These are phyloP conservation scores for Campylomormyrus tamandua DNA, from an alignment of 2,113 vertebrate genomes.

Conservation along the genomic window DNA sequence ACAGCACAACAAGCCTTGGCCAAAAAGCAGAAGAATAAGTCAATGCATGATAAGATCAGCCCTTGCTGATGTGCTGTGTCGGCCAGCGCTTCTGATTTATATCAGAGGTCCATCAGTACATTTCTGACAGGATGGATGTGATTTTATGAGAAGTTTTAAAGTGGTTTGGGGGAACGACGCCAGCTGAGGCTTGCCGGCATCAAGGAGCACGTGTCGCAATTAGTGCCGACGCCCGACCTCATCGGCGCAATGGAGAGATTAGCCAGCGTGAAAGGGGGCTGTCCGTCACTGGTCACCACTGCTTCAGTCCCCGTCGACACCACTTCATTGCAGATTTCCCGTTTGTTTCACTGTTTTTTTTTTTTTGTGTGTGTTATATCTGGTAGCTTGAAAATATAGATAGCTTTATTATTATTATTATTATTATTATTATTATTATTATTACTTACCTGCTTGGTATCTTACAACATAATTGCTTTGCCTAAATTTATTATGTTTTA, in stretches of 20 bases:
- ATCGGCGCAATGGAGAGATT: not conserved
- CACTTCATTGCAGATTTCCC: not conserved
- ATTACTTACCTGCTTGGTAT: not conserved
- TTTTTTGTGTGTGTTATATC: not conserved
- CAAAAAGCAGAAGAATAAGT: slow-evolving; percentile 17
- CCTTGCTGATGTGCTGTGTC: slow-evolving; percentile 39
- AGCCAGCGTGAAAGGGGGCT: not conserved
- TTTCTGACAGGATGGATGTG: slow-evolving; percentile 16
- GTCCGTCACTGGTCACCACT: no score
- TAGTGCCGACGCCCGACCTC: slow-evolving; percentile 42
- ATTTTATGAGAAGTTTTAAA: slow-evolving; percentile 53
- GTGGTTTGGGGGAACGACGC: slow-evolving; percentile 44
- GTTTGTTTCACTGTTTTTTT: not conserved
- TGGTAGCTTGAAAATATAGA: not conserved
- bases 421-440: not conserved
- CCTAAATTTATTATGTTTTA: not conserved
- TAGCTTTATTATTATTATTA: not conserved
- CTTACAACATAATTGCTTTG: not conserved
- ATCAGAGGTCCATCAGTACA: slow-evolving; percentile 37
- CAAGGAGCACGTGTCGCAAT: slow-evolving; percentile 36
- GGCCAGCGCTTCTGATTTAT: slow-evolving; percentile 51
- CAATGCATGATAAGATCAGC: slow-evolving; percentile 19
- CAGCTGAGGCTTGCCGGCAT: slow-evolving; percentile 43
- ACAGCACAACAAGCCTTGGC: slow-evolving; percentile 24
- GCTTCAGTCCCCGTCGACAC: not conserved